Percentiles rank a stretch among this genome's conserved stretches.
These are phyloP conservation scores for Anguilla rostrata DNA, from an alignment of 2,113 vertebrate species.

Conservation along the genomic window DNA sequence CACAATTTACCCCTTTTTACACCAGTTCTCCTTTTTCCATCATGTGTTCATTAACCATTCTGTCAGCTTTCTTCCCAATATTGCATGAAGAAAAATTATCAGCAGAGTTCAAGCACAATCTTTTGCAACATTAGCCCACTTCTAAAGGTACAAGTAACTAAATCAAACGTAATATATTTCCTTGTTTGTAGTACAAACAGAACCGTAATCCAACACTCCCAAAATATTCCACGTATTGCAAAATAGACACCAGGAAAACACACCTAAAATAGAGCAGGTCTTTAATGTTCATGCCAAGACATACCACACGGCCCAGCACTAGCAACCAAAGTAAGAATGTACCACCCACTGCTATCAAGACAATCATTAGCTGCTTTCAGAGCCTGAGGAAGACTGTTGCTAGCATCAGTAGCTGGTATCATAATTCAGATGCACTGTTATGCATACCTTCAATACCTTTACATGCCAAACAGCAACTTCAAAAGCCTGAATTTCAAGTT, in stretches of 20 bases:
- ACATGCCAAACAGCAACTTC: background rate
- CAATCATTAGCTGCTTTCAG: no score
- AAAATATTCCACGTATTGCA: background rate
- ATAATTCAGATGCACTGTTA: background rate
- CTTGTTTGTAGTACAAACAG: background rate
- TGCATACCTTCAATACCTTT: background rate
- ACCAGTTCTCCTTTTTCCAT: background rate
- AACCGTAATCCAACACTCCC: background rate
- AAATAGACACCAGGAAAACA: background rate
- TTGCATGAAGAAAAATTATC: background rate
- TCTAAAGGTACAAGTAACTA: background rate
- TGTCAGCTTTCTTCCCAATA: background rate
- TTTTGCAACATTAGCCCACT: background rate
- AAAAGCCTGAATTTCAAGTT: slow-evolving; percentile 2
- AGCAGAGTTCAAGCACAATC: background rate
- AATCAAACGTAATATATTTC: background rate
- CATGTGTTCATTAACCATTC: background rate
- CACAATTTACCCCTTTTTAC: background rate
- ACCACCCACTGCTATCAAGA: no score
- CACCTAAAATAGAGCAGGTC: background rate
- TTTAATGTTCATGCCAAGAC: background rate
- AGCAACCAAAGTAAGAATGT: no score
- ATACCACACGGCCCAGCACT: no score
- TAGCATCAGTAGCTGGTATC: background rate
- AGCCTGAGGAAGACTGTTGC: no score